Evolutionary conservation across 1,140 invertebrate species (phyloP), one percentile per base, ranked within the genome.

Genomic region (Heliconius congener): DNA sequence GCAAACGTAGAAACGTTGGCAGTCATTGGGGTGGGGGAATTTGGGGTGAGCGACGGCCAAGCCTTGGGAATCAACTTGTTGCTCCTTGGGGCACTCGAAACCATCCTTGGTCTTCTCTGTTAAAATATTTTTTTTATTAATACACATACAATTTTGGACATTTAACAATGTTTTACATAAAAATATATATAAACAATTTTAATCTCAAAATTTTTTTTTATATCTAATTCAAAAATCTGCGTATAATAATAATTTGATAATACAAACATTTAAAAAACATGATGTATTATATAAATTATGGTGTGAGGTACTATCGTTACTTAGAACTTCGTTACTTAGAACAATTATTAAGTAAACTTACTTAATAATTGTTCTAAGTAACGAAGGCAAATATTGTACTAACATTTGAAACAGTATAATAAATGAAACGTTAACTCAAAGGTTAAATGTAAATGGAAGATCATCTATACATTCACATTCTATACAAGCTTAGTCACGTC

Each of bases 1-100:
- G 92, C 98, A 99, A 9, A 98, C 97, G 89, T 98, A 98, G 95
- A 98, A 97, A 78, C 97, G 97, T 92, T 98, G 97, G 93, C 98
- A 98, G 89, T 98, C 97, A 11, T 96, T 96, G 16, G 97, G 97
- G 93, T 98, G 97, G 3, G 97, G 95, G 91, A 96, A 98, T 86
- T 97, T 97, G n/a, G 98, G 97, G 93, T 98, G 98, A 70, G 98
- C 97, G 3, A 98, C 96, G 0, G 95, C 86, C 85, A 96, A 97
- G 34, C 97, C 97, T 84, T 96, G 96, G 8, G 95, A 95, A 85
- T 97, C 97, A 2, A 96, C 94, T 30, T 87, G 85, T 57, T 94
- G 91, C 71, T 97, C 96, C 91, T 96, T 97, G 70, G 97, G 97
- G 87, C 98, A 98, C 81, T 96, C 95, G 91, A 98, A 98, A 46